These are phyloP conservation scores for Myotis vivesi DNA, from an alignment of 2,797 vertebrate species.

Conservation along the genomic window DNA sequence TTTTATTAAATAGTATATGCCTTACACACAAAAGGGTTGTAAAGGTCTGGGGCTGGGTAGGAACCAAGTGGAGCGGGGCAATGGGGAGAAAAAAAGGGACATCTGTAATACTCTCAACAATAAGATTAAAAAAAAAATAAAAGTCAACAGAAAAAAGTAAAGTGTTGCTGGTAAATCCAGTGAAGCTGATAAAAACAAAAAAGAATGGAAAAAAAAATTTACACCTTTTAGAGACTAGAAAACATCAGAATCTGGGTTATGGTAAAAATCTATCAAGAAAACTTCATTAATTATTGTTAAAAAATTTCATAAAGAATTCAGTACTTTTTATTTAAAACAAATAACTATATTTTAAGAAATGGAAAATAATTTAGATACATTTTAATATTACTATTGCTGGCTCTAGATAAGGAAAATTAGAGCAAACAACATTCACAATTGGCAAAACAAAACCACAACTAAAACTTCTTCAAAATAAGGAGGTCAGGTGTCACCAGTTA, in stretches of 20 bases:
- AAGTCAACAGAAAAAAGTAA: too few species aligned
- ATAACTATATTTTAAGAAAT: not conserved
- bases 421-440: not conserved
- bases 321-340: slow-evolving; percentile 32
- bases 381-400: slow-evolving; percentile 16
- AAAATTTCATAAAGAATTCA: slow-evolving; percentile 14
- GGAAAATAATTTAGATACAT: not conserved
- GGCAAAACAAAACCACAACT: not conserved
- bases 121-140: too few species aligned
- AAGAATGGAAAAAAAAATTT: not conserved
- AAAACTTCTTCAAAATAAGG: not conserved
- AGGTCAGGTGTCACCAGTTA: not conserved
- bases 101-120: too few species aligned
- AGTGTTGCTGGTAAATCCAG: too few species aligned
- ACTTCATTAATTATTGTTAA: slow-evolving; percentile 71
- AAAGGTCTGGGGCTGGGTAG: too few species aligned
- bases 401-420: not conserved
- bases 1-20: too few species aligned
- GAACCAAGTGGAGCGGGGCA: too few species aligned
- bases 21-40: too few species aligned
- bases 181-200: too few species aligned
- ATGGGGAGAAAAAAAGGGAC: too few species aligned
- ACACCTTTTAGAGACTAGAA: slow-evolving; percentile 74
- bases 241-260: slow-evolving; percentile 76
- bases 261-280: slow-evolving; percentile 76